Base-by-base conservation (phyloP, 1,140 invertebrate species). In the Rhynchophorus ferrugineus region DNA sequence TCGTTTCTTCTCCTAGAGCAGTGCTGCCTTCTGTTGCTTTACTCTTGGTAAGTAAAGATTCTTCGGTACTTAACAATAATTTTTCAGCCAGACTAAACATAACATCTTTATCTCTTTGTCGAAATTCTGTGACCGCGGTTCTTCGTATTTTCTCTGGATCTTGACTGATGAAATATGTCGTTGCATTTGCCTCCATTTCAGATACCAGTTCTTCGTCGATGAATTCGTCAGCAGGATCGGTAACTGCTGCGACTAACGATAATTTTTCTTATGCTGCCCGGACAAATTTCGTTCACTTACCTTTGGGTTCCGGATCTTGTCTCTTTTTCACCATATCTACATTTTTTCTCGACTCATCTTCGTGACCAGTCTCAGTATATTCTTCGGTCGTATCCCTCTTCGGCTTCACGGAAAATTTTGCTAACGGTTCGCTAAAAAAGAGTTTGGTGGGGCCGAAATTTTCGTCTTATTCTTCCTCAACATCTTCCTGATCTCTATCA, bases 381-480 rank as follows among this genome's bases (percentile, higher is more conserved):
- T 29, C 2, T 3, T 17, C 14, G 18, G 9, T 8, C 3, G n/a
- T 29, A 8, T 7, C 16, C 18, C n/a, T 11, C 14, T 47, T 34
- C 42, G 20, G 6, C 6, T 21, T 46, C 22, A 58, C 39, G 34
- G 43, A 18, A 45, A 44, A 58, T 58, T 58, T 58, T 58, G 56
- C 38, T 41, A 45, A 49, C 20, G 11, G 22, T 2, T 45, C 37
- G 39, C 56, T 54, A 58, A 58, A 58, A 58, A 58, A 58, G 34
- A 46, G 21, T 21, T 42, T 22, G 17, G n/a, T n/a, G n/a, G n/a
- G 36, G 20, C 7, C 44, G 37, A 17, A 47, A 50, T 13, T 39
- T 19, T 20, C 17, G 36, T 46, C 49, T 54, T 58, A 24, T 51
- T 50, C n/a, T 47, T 50, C 35, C 42, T 54, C 29, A 45, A 37